Evolutionary conservation across 2,888 invertebrate genomes (phyloP).

Genomic region (Scaeva pyrastri): DNA sequence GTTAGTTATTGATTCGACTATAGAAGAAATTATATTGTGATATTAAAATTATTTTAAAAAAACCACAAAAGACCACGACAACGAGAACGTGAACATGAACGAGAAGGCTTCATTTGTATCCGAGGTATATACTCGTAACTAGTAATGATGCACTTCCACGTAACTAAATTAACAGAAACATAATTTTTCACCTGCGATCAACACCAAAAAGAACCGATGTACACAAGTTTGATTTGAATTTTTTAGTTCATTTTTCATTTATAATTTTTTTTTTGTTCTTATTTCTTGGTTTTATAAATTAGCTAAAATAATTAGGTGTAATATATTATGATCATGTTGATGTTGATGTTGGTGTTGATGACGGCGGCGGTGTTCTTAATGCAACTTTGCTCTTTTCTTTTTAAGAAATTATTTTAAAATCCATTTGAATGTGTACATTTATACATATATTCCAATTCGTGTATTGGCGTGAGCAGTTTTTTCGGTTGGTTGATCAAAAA

Average conservation of each 20-base stretch:
- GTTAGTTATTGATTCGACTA: background rate
- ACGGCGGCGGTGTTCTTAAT: conserved; percentile 24
- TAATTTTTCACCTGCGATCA: conserved; percentile 59
- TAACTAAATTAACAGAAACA: conserved; percentile 59
- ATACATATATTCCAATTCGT: background rate
- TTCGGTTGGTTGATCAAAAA: conserved; percentile 24
- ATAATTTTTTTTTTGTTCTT: conserved; percentile 24
- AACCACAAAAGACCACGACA: background rate
- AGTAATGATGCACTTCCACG: conserved; percentile 46
- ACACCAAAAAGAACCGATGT: conserved; percentile 24
- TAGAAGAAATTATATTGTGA: background rate
- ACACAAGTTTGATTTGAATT: conserved; percentile 26
- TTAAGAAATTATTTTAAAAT: conserved; percentile 54
- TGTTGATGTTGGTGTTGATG: conserved; percentile 41
- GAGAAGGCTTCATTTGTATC: conserved; percentile 29
- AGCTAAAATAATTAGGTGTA: conserved; percentile 48
- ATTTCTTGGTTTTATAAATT: conserved; percentile 10
- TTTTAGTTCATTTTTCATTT: background rate
- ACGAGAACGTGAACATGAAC: too few relatives aligned
- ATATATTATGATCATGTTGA: conserved; percentile 19
- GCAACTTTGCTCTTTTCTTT: conserved; percentile 17
- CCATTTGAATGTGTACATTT: conserved; percentile 19
- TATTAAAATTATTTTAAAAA: conserved; percentile 19
- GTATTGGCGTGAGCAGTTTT: background rate
- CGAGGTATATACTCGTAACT: conserved; percentile 37